A percentile compares a stretch with the other conserved stretches of the same genome.
Conservation (phyloP, 2,797 vertebrate genomes). For the Columba guinea region DNA sequence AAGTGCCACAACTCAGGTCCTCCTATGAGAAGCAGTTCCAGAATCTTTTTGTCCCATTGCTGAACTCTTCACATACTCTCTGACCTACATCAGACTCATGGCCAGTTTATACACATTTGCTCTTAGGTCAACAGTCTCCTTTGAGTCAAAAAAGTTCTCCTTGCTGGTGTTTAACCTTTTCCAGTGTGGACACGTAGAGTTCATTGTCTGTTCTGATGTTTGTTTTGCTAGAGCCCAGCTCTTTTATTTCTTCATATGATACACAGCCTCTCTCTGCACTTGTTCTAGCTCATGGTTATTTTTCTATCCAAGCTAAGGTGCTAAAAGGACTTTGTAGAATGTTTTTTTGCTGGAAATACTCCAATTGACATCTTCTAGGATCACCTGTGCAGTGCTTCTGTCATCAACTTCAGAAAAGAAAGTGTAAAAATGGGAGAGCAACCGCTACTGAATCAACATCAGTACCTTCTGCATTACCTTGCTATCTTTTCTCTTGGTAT, state of each 20-base stretch:
- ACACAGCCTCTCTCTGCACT: not conserved
- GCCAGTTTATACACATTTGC: not conserved
- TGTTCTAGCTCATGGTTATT: not conserved
- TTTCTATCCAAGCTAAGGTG: not conserved
- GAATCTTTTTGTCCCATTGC: not conserved
- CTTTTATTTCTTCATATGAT: not conserved
- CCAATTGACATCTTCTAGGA: not conserved
- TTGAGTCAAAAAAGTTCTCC: not conserved
- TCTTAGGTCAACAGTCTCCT: not conserved
- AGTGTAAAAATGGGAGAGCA: not conserved
- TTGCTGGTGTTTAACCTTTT: not conserved
- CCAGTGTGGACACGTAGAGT: not conserved
- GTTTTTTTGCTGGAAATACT: not conserved
- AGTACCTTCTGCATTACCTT: not conserved
- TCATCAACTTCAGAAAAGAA: not conserved
- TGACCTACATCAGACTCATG: not conserved
- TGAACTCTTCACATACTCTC: not conserved
- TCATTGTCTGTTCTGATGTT: not conserved
- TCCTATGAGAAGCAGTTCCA: not conserved
- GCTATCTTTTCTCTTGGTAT: not conserved
- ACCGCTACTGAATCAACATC: not conserved
- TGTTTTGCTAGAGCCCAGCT: not conserved
- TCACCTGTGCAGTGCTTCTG: not conserved
- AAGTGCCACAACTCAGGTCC: not conserved
- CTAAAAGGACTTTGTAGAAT: not conserved